A percentile compares a stretch with the other conserved stretches of the same genome.
These are phyloP conservation scores for Siniperca knerii DNA, from an alignment of 2,113 vertebrate species.

Conservation along the genomic window DNA sequence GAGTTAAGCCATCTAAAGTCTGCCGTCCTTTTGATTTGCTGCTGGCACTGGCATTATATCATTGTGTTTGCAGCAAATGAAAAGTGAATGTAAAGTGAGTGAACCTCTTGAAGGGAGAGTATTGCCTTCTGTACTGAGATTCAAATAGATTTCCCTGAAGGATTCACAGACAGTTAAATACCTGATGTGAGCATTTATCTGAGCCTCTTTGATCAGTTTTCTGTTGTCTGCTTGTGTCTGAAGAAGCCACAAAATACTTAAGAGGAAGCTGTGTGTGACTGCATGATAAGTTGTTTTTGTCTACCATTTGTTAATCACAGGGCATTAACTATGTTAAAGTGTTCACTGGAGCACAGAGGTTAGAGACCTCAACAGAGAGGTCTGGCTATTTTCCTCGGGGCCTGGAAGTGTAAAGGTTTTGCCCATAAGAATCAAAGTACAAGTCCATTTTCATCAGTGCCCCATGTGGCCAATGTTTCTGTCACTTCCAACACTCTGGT, in stretches of 20 bases:
- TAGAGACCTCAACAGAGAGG: background rate
- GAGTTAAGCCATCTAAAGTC: background rate
- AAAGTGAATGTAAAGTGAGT: slow-evolving; percentile 19
- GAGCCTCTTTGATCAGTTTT: slow-evolving; percentile 3
- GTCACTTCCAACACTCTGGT: slow-evolving; percentile 7
- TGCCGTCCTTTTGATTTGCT: slow-evolving; percentile 24
- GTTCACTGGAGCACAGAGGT: background rate
- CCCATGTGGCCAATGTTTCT: slow-evolving; percentile 24
- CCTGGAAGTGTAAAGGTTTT: background rate
- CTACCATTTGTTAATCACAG: background rate
- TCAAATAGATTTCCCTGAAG: slow-evolving; percentile 23
- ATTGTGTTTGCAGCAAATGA: slow-evolving; percentile 8
- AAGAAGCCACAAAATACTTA: background rate
- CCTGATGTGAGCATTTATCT: slow-evolving; percentile 11
- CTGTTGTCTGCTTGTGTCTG: background rate
- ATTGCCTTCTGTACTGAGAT: background rate
- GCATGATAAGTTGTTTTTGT: background rate
- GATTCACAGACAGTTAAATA: slow-evolving; percentile 8
- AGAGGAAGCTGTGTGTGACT: background rate
- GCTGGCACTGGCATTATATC: background rate
- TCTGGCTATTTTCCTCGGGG: background rate
- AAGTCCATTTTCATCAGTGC: slow-evolving; percentile 20
- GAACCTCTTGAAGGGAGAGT: slow-evolving; percentile 1
- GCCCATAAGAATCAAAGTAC: background rate
- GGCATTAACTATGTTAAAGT: background rate